A percentile compares a stretch with the other conserved stretches of the same genome.
Conservation (phyloP, 2,113 vertebrate genomes). For the Podarcis raffonei region DNA sequence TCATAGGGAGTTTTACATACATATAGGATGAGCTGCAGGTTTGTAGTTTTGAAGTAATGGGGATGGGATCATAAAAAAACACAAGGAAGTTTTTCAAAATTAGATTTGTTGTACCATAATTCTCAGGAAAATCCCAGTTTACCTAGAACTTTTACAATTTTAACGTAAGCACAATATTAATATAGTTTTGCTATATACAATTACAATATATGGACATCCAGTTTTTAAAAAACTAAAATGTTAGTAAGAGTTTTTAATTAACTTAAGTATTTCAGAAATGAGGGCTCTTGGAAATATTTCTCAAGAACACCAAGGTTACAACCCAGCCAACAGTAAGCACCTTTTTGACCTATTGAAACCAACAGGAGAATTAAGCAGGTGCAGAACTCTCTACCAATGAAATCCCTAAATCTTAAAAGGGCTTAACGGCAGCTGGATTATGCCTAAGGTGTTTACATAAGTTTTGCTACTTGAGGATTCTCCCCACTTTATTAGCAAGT, state of each 20-base stretch:
- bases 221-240: constrained; percentile 36
- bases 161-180: constrained; percentile 10
- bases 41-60: background rate
- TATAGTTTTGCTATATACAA: background rate
- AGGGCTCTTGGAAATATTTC: background rate
- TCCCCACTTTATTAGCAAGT: background rate
- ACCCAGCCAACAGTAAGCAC: background rate
- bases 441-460: background rate
- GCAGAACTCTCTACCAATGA: background rate
- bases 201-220: background rate
- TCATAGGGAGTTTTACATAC: background rate
- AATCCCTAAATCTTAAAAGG: background rate
- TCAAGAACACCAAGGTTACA: background rate
- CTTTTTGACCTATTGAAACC: background rate
- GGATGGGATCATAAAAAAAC: constrained; percentile 6
- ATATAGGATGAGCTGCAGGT: background rate
- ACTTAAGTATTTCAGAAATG: constrained; percentile 21
- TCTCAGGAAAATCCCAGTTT: constrained; percentile 32
- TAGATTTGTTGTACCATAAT: background rate
- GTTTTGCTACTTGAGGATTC: background rate
- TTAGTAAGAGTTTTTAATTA: background rate
- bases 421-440: background rate
- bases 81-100: background rate
- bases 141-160: constrained; percentile 27
- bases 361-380: background rate